phyloP scores from a whole-genome alignment of 2,888 invertebrate genomes.

The Epinotia brunnichana region DNA sequence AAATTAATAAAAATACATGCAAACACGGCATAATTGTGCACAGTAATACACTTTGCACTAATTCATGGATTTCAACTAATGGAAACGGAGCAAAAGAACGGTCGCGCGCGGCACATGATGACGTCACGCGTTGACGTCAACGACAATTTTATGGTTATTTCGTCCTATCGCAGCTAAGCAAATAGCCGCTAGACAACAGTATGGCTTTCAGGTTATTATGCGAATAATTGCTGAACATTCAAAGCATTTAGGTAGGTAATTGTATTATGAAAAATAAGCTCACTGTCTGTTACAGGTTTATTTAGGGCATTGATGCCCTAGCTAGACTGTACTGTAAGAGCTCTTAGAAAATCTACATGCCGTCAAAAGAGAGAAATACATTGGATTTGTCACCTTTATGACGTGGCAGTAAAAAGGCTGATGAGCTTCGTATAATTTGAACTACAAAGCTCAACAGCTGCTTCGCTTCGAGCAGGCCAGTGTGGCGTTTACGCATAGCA shows the following conservation, averaged over 20 bases:
- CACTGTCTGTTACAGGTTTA: neutral
- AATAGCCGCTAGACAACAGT: constrained; percentile 32
- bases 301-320: neutral
- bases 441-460: neutral
- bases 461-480: neutral
- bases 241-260: constrained; percentile 9
- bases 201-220: constrained; percentile 20
- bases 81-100: constrained; percentile 34
- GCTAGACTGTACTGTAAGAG: neutral
- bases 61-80: constrained; percentile 21
- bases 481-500: neutral
- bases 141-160: constrained; percentile 40
- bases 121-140: constrained; percentile 43
- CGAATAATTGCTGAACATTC: constrained; percentile 18
- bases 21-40: neutral
- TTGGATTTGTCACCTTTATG: neutral
- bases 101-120: constrained; percentile 9
- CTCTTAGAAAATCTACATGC: neutral
- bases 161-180: constrained; percentile 43
- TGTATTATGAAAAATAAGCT: neutral
- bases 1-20: neutral
- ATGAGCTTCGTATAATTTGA: neutral
- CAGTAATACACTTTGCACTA: constrained; percentile 5
- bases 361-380: neutral
- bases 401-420: neutral